A percentile compares a stretch with the other conserved stretches of the same genome.
Conservation (phyloP, 2,888 invertebrate genomes). For the Sipha maydis region DNA sequence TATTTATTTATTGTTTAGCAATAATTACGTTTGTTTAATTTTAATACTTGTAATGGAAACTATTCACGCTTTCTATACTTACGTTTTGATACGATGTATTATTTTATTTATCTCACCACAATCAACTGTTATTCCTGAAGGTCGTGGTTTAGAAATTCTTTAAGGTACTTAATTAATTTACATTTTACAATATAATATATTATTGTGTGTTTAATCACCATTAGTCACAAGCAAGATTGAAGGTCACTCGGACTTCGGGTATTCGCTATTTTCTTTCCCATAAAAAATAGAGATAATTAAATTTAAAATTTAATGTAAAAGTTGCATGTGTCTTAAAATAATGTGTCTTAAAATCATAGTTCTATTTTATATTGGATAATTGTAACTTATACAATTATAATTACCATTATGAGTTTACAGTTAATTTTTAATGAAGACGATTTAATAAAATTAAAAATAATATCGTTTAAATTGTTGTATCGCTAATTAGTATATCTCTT, state of each 20-base stretch:
- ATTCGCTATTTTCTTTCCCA: not conserved
- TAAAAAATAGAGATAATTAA: constrained; percentile 7
- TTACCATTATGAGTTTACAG: not conserved
- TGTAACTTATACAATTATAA: not conserved
- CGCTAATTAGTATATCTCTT: no score
- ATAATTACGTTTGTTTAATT: not conserved
- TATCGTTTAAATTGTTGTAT: no score
- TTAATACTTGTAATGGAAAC: constrained; percentile 3
- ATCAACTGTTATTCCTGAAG: constrained; percentile 27
- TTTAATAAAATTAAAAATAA: not conserved
- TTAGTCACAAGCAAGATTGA: constrained; percentile 7
- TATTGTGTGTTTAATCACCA: constrained; percentile 21
- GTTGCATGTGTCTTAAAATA: not conserved
- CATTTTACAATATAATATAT: not conserved
- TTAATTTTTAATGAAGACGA: not conserved
- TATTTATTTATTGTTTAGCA: not conserved
- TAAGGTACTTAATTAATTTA: not conserved
- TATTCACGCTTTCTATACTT: constrained; percentile 33
- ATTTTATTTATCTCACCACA: constrained; percentile 15
- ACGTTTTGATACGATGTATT: not conserved
- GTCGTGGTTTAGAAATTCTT: constrained; percentile 22
- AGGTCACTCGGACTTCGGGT: constrained; percentile 1
- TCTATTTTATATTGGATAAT: not conserved
- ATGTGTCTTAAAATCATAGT: no score
- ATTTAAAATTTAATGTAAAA: not conserved